These are phyloP conservation scores for Caenorhabditis virilis DNA, from an alignment of 2,888 invertebrate species.

Conservation along the genomic window DNA sequence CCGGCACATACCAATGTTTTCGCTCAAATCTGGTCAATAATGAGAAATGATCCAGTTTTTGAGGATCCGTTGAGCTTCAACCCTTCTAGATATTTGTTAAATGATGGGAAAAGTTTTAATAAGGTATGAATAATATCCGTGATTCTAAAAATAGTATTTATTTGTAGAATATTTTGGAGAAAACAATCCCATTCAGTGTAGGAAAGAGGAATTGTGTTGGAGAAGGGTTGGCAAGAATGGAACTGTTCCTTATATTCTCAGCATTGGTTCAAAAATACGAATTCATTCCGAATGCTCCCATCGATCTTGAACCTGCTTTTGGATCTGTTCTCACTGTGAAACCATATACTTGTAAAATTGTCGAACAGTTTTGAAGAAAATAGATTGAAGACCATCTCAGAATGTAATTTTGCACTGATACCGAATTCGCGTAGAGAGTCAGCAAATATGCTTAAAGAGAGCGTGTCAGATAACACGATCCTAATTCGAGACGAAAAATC, in stretches of 20 bases:
- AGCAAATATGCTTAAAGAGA: no score
- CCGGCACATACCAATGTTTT: slow-evolving; percentile 23
- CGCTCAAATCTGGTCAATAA: slow-evolving; percentile 37
- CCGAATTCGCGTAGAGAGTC: no score
- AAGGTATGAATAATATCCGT: slow-evolving; percentile 30
- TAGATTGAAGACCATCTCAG: no score
- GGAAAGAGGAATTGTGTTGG: slow-evolving; percentile 51
- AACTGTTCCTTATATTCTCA: slow-evolving; percentile 40
- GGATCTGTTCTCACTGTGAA: slow-evolving; percentile 28
- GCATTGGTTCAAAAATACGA: slow-evolving; percentile 36
- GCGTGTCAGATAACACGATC: no score
- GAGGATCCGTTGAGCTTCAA: slow-evolving; percentile 35
- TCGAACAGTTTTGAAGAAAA: background rate
- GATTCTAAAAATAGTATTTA: background rate
- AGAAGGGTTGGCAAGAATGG: slow-evolving; percentile 49
- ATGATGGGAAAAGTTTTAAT: slow-evolving; percentile 40
- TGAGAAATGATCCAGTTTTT: slow-evolving; percentile 36
- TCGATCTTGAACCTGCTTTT: slow-evolving; percentile 27
- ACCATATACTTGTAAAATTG: slow-evolving; percentile 13
- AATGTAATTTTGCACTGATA: no score
- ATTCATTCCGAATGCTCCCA: slow-evolving; percentile 7
- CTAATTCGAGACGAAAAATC: no score
- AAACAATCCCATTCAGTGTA: slow-evolving; percentile 44
- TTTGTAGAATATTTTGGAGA: slow-evolving; percentile 41
- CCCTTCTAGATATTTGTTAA: slow-evolving; percentile 47